Evolutionary conservation across 2,888 invertebrate genomes (phyloP), one percentile per base, ranked within the genome.

Genomic region (Drosophila kambysellisi): DNA sequence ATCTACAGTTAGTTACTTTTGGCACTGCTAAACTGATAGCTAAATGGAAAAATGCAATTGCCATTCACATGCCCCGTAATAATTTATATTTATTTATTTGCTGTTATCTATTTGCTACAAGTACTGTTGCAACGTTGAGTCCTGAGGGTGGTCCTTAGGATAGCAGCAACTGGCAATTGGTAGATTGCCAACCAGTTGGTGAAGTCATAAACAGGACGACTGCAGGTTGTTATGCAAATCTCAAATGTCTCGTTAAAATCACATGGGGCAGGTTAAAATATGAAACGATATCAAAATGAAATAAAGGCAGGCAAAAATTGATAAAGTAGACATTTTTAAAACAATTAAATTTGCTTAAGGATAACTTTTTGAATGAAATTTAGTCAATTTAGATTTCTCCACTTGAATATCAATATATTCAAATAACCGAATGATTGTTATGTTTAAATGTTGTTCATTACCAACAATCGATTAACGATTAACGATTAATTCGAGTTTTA

Each of bases 171-270:
- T 46, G 25, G 54, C 9, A n/a, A 41, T 60, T 67, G 67, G 48
- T 41, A 41, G 35, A 59, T 50, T 67, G 78, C 61, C 74, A 56
- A n/a, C 25, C 17, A 60, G 56, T 62, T 35, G 67, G 56, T 72
- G 57, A 53, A 60, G 32, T 50, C 41, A 61, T 61, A 15, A 25
- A 25, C 8, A 8, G 46, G 57, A 64, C 48, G 57, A 64, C 48
- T 39, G 46, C 57, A 39, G 35, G 11, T 41, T 66, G 56, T 32
- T 66, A 72, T 79, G 68, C 70, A 82, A 82, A 72, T 87, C 79
- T 87, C 88, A 75, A 81, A 79, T 73, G 85, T 56, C 68, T 79
- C 76, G 69, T 87, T 72, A 78, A 78, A 84, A 82, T 71, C 67
- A 37, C 32, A 37, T 32, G 20, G 20, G 9, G 30, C 17, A 25